phyloP scores from a whole-genome alignment of 37 sponge, comb jelly and placozoan genomes.

The Halisarca cf. caerulea region DNA sequence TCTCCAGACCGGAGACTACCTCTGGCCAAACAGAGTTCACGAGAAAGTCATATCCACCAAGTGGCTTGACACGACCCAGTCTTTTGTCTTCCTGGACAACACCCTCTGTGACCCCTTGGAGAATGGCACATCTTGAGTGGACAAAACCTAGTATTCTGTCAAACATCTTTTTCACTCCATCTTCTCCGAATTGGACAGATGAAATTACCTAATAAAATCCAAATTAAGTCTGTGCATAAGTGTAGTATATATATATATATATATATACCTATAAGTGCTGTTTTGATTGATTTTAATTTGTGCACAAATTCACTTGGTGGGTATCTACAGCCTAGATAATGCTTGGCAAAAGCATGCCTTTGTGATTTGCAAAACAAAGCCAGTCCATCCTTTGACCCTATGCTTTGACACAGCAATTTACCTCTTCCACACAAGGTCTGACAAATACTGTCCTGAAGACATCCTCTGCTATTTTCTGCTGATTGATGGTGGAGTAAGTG shows the following conservation, averaged over 20 bases:
- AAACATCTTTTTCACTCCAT: conserved; percentile 79
- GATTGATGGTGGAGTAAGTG: conserved; percentile 76
- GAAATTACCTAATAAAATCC: too few species aligned
- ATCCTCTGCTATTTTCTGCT: conserved; percentile 65
- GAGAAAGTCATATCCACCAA: conserved; percentile 87
- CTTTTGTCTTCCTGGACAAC: neutral
- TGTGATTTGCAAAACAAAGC: too few species aligned
- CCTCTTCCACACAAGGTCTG: conserved; percentile 73
- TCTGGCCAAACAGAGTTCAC: conserved; percentile 91
- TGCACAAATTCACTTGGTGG: neutral
- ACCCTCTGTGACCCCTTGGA: conserved; percentile 55
- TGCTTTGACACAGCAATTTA: conserved; percentile 13
- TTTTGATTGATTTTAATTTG: neutral
- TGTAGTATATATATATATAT: too few species aligned
- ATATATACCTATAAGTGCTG: too few species aligned
- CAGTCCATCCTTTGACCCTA: too few species aligned
- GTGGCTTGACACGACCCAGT: neutral
- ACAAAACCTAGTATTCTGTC: conserved; percentile 60
- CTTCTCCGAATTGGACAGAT: too few species aligned
- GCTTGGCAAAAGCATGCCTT: too few species aligned
- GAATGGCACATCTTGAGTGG: conserved; percentile 52
- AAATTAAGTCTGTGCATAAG: too few species aligned
- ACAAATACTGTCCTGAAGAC: conserved; percentile 69
- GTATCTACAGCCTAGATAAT: too few species aligned
- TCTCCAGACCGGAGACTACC: conserved; percentile 63